Evolutionary conservation across 2,113 vertebrate species (phyloP).

Genomic region (Mus musculus): GRCm39 chr2:16196501-16197000

Average conservation of each 20-base stretch:
- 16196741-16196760: neutral
- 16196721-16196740: neutral
- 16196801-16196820: neutral
- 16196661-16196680: neutral
- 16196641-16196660: neutral
- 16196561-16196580: neutral
- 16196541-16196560: neutral
- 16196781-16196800: neutral
- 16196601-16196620: neutral
- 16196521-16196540: neutral
- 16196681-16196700: neutral
- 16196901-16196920: neutral
- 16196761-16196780: neutral
- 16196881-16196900: neutral
- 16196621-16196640: neutral
- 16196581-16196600: neutral
- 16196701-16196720: neutral
- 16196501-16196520: neutral
- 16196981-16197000: too few relatives aligned
- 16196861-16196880: neutral
- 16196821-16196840: neutral
- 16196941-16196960: neutral
- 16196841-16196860: neutral
- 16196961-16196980: neutral
- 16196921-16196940: neutral